Base-by-base conservation (phyloP, 2,797 vertebrate species). In the Phrynocephalus guinanensis region DNA sequence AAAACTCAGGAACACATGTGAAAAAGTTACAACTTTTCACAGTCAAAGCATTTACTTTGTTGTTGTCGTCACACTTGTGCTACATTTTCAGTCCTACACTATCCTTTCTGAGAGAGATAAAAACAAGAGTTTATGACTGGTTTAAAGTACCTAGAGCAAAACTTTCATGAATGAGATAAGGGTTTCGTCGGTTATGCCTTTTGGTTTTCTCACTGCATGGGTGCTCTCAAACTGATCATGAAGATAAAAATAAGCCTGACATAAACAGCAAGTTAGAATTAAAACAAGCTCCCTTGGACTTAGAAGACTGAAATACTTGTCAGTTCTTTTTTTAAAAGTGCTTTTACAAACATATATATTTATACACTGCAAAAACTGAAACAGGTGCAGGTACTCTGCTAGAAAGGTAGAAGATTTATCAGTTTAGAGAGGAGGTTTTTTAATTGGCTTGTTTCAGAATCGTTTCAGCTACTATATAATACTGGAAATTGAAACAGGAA, bases 1-100 rank as follows among this genome's bases (percentile, higher is more conserved):
- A 76, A n/a, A 75, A 8, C 30, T 63, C 26, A 56, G 18, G 79
- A 71, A 13, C 13, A 26, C 66, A 84, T 73, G 28, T 48, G 33
- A 26, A 60, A n/a, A 13, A 80, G 56, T 80, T 80, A 72, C 44
- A 85, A 38, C 48, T 85, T 88, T 71, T 75, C 24, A 85, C 3
- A 71, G 3, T n/a, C n/a, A n/a, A 72, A 18, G 3, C 15, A 28
- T 66, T 66, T 86, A 10, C 70, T 80, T 73, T 85, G 44, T 85
- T 73, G n/a, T 28, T 30, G 26, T 52, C 79, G 26, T 52, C 79
- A 33, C 33, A 33, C 22, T 44, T 20, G 33, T 87, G 48, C 48
- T 83, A 9, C 75, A 73, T 9, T 70, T 71, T 75, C 72, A 8
- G 33, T 75, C 52, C 9, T n/a, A 18, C 80, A 81, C 24, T 71